Conservation (phyloP, 2,888 invertebrate genomes). For the Acronicta leporina region DNA sequence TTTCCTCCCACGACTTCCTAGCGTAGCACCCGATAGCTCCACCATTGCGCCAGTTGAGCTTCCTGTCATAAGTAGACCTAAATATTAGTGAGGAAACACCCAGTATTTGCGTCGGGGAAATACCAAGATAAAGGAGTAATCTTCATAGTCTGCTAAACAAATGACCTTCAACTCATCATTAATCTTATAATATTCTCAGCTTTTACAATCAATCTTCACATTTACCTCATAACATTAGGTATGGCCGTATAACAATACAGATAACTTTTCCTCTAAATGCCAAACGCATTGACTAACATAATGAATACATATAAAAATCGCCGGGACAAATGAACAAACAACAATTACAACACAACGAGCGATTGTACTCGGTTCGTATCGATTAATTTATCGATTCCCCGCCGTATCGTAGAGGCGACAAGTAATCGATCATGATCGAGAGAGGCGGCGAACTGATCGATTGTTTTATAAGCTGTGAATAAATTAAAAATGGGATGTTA, state of each 20-base stretch:
- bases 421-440: constrained; percentile 79
- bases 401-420: constrained; percentile 75
- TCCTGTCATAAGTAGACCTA: too few species aligned
- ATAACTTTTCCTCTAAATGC: constrained; percentile 35
- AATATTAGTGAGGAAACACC: too few species aligned
- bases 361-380: constrained; percentile 62
- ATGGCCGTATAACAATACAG: constrained; percentile 21
- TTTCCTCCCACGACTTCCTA: too few species aligned
- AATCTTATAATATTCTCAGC: constrained; percentile 10
- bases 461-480: constrained; percentile 77
- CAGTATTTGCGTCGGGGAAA: too few species aligned
- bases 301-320: constrained; percentile 48
- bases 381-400: constrained; percentile 81
- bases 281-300: constrained; percentile 45
- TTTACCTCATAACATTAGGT: constrained; percentile 17
- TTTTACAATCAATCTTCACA: constrained; percentile 6
- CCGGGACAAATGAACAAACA: constrained; percentile 58
- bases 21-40: too few species aligned
- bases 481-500: constrained; percentile 79
- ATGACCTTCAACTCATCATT: constrained; percentile 5
- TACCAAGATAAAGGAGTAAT: too few species aligned
- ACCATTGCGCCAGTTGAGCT: too few species aligned
- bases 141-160: background rate
- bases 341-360: constrained; percentile 62
- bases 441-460: constrained; percentile 83